These are phyloP conservation scores for Enteromius paludinosus DNA, from an alignment of 2,797 vertebrate species.

Conservation along the genomic window DNA sequence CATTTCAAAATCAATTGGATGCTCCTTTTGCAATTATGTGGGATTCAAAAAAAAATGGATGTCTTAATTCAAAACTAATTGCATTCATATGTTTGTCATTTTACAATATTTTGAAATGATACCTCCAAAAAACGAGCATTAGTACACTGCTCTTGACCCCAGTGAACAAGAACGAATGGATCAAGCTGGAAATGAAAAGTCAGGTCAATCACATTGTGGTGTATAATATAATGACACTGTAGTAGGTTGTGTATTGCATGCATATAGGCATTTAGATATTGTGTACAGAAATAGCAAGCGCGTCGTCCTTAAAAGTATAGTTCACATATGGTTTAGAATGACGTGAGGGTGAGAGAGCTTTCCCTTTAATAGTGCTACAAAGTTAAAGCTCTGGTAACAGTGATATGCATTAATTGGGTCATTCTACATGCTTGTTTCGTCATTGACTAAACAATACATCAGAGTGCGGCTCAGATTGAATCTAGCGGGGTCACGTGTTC, in stretches of 20 bases:
- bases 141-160: neutral
- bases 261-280: neutral
- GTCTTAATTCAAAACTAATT: neutral
- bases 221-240: neutral
- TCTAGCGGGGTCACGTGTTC: neutral
- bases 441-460: neutral
- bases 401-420: neutral
- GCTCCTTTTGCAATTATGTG: neutral
- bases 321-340: neutral
- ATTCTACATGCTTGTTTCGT: constrained; percentile 3
- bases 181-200: constrained; percentile 1
- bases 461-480: neutral
- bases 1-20: constrained; percentile 15
- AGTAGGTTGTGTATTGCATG: neutral
- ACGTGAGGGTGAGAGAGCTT: neutral
- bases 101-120: neutral
- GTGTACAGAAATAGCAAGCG: neutral
- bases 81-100: neutral
- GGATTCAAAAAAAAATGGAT: neutral
- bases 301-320: neutral
- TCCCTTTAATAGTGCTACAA: neutral
- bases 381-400: neutral
- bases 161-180: neutral
- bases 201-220: neutral
- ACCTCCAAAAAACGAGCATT: neutral